Percentiles rank a stretch among this genome's conserved stretches.
phyloP scores from a whole-genome alignment of 2,888 invertebrate genomes.

The Eupithecia pulchellata region DNA sequence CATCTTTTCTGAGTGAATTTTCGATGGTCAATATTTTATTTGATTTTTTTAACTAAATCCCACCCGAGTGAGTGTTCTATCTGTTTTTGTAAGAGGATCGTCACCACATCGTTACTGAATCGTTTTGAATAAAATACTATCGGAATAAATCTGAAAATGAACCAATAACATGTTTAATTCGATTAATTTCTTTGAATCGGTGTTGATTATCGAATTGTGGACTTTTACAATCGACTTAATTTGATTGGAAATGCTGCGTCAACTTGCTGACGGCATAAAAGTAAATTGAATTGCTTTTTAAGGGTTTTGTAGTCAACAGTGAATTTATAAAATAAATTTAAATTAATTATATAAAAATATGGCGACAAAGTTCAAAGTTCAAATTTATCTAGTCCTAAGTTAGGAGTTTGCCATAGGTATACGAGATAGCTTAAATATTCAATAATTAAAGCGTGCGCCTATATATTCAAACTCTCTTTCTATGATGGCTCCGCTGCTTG shows the following conservation, averaged over 20 bases:
- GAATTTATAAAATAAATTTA: background rate
- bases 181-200: slow-evolving; percentile 45
- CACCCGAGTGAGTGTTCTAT: background rate
- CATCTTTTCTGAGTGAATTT: no score
- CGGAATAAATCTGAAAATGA: slow-evolving; percentile 45
- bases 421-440: no score
- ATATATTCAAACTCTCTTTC: no score
- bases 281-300: slow-evolving; percentile 22
- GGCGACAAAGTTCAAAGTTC: no score
- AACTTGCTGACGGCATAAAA: slow-evolving; percentile 12
- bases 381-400: no score
- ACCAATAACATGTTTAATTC: slow-evolving; percentile 43
- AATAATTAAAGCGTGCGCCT: no score
- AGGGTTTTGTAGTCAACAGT: background rate
- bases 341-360: no score
- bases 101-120: slow-evolving; percentile 31
- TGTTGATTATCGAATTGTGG: slow-evolving; percentile 42
- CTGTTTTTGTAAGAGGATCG: slow-evolving; percentile 4
- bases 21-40: no score
- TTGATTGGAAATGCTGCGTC: slow-evolving; percentile 38
- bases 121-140: slow-evolving; percentile 32
- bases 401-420: no score
- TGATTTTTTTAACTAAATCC: background rate
- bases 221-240: slow-evolving; percentile 32
- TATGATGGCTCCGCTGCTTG: no score